Evolutionary conservation across 2,797 vertebrate genomes (phyloP).

Genomic region (Eulemur albifrons): DNA sequence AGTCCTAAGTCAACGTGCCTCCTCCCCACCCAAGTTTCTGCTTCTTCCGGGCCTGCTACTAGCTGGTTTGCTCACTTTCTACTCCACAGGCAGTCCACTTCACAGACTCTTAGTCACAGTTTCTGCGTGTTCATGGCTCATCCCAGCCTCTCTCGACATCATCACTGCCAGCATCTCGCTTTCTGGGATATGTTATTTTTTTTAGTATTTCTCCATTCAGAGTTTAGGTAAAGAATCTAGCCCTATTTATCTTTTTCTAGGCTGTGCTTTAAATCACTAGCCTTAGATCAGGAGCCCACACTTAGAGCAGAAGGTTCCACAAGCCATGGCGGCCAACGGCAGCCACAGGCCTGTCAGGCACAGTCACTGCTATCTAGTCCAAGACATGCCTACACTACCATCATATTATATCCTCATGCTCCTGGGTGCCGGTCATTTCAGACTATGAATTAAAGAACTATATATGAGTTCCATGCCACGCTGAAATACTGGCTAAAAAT

Average conservation of each 20-base stretch:
- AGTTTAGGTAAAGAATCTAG: neutral
- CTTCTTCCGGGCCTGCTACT: neutral
- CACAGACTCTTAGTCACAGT: neutral
- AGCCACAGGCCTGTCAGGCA: neutral
- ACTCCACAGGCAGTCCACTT: neutral
- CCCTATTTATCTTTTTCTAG: neutral
- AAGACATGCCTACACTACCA: neutral
- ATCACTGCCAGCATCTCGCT: neutral
- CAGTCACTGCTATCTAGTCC: neutral
- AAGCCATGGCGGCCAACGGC: neutral
- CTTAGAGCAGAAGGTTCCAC: neutral
- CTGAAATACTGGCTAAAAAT: constrained; percentile 57
- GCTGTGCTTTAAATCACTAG: neutral
- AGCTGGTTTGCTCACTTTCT: neutral
- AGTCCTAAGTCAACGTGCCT: accelerated
- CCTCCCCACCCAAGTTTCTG: neutral
- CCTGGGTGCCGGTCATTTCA: constrained; percentile 37
- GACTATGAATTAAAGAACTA: constrained; percentile 68
- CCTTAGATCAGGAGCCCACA: neutral
- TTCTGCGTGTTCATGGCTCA: neutral
- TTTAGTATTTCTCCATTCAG: neutral
- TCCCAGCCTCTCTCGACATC: neutral
- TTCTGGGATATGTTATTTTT: neutral
- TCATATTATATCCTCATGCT: neutral
- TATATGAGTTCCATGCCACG: constrained; percentile 41